These are phyloP conservation scores for Coilia nasus DNA, from an alignment of 2,797 vertebrate species.

Conservation along the genomic window DNA sequence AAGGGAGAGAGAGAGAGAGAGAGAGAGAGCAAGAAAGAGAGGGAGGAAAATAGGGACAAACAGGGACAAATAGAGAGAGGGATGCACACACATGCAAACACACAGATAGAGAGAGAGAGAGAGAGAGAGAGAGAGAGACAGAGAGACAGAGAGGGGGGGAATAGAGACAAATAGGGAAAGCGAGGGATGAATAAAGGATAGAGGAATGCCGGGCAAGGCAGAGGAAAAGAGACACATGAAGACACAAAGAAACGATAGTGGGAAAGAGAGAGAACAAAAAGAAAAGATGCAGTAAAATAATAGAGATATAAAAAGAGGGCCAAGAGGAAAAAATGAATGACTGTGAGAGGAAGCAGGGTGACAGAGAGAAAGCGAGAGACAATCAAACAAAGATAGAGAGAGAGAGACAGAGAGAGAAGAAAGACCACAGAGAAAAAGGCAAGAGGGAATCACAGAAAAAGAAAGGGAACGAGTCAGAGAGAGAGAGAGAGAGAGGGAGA, in stretches of 20 bases:
- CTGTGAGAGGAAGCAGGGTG: neutral
- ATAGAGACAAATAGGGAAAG: no score
- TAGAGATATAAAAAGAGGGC: neutral
- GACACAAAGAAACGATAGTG: neutral
- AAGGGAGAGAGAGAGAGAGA: neutral
- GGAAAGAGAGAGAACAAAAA: neutral
- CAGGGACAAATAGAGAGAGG: neutral
- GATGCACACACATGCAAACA: no score
- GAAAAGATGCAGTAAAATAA: neutral
- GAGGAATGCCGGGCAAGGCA: neutral
- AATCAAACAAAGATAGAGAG: neutral
- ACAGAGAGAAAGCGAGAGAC: neutral
- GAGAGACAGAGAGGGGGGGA: neutral
- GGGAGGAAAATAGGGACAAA: neutral
- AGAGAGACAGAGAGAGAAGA: neutral
- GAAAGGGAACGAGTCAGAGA: neutral
- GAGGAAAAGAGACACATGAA: neutral
- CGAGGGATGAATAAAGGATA: neutral
- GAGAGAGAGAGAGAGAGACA: neutral
- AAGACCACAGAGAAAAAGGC: constrained; percentile 27
- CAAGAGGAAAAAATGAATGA: neutral
- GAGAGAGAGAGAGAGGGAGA: no score
- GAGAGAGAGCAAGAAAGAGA: neutral
- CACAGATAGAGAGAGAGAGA: neutral
- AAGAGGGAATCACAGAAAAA: constrained; percentile 34